Conservation (phyloP, 2,888 invertebrate genomes). For the Oscheius sp. region DNA sequence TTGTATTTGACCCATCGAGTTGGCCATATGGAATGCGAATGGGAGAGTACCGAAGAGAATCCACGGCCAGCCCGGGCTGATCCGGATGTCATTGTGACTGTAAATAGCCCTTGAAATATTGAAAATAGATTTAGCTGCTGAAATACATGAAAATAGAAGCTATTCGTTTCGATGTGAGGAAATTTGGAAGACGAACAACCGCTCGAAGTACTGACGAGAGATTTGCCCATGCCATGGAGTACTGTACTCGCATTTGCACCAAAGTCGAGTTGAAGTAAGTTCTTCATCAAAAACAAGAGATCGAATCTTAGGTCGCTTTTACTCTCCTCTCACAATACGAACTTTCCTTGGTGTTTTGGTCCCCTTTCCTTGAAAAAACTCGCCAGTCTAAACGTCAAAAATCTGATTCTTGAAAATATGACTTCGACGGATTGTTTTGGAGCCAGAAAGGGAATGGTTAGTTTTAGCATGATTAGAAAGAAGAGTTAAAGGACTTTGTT, state of each 20-base stretch:
- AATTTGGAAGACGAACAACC: conserved; percentile 35
- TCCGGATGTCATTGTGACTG: conserved; percentile 21
- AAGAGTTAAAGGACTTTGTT: neutral
- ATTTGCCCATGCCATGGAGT: conserved; percentile 39
- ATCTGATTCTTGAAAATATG: conserved; percentile 49
- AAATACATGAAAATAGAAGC: conserved; percentile 43
- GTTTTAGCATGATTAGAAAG: neutral
- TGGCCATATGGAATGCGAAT: conserved; percentile 41
- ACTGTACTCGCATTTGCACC: conserved; percentile 32
- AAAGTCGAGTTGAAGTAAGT: conserved; percentile 32
- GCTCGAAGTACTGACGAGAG: conserved; percentile 38
- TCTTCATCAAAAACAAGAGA: neutral
- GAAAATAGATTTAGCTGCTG: conserved; percentile 32
- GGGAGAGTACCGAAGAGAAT: conserved; percentile 22
- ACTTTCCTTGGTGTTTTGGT: conserved; percentile 44
- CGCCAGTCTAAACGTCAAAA: conserved; percentile 29
- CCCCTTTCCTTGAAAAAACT: conserved; percentile 33
- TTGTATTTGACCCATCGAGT: conserved; percentile 22
- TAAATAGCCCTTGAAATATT: neutral
- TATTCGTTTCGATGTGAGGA: conserved; percentile 45
- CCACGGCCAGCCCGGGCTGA: conserved; percentile 15
- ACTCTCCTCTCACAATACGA: conserved; percentile 39
- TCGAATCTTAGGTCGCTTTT: conserved; percentile 34
- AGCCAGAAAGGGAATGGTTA: conserved; percentile 3
- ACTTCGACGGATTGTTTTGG: conserved; percentile 35